These are phyloP conservation scores for Meloidogyne hapla DNA, from an alignment of 1,140 invertebrate genomes.

Conservation along the genomic window DNA sequence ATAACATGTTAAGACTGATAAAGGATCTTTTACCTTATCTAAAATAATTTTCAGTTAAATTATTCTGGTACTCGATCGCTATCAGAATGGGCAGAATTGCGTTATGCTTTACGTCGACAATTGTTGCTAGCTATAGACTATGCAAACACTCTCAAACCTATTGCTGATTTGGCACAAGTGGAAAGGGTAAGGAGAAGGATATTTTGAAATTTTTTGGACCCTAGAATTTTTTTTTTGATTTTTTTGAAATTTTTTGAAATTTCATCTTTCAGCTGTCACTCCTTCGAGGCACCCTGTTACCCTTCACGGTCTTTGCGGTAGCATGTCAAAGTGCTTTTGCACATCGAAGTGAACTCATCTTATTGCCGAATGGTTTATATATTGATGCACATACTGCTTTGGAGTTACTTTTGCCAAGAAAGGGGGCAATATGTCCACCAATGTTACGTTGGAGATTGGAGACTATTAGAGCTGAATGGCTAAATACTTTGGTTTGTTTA, in stretches of 20 bases:
- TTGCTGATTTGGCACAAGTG: conserved; percentile 51
- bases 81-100: conserved; percentile 23
- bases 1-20: too few relatives aligned
- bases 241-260: neutral
- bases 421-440: neutral
- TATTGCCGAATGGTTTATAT: conserved; percentile 46
- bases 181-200: conserved; percentile 48
- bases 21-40: too few relatives aligned
- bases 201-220: neutral
- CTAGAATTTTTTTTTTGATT: neutral
- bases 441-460: conserved; percentile 18
- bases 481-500: conserved; percentile 23
- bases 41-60: conserved; percentile 45
- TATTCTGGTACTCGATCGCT: conserved; percentile 44
- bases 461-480: conserved; percentile 12
- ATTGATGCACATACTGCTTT: conserved; percentile 32
- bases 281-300: conserved; percentile 9
- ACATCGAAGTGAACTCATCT: conserved; percentile 30
- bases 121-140: conserved; percentile 60
- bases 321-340: conserved; percentile 26
- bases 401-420: conserved; percentile 12
- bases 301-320: conserved; percentile 21
- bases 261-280: neutral
- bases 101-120: conserved; percentile 47
- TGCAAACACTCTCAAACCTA: conserved; percentile 63